A percentile compares a stretch with the other conserved stretches of the same genome.
Conservation (phyloP, 2,888 invertebrate genomes). For the Drosophila hamatofila region DNA sequence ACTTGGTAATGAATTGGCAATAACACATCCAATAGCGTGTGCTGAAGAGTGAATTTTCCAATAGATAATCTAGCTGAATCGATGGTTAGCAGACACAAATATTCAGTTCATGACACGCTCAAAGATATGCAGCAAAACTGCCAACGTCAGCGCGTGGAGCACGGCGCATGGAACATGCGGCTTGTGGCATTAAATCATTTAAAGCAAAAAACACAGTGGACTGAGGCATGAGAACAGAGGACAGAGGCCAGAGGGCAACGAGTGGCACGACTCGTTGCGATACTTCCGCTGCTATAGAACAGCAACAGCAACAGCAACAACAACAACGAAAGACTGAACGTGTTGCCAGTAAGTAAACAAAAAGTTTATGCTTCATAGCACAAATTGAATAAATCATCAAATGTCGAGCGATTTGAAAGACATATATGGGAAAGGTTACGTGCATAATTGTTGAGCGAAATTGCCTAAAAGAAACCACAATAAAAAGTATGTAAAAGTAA, state of each 20-base stretch:
- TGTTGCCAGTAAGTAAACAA: conserved; percentile 60
- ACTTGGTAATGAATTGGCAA: conserved; percentile 6
- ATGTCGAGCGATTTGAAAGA: conserved; percentile 50
- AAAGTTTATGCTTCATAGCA: conserved; percentile 77
- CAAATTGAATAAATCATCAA: conserved; percentile 79
- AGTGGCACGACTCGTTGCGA: conserved; percentile 40
- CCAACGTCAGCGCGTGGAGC: conserved; percentile 40
- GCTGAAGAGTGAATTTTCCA: neutral
- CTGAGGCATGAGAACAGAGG: conserved; percentile 9
- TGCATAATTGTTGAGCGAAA: conserved; percentile 68
- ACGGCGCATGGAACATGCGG: conserved; percentile 31
- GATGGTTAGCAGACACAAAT: conserved; percentile 2
- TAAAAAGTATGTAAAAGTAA: neutral
- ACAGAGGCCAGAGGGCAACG: conserved; percentile 22
- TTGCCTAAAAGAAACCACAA: conserved; percentile 27
- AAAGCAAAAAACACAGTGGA: conserved; percentile 27
- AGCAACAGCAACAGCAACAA: conserved; percentile 8
- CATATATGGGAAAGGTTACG: conserved; percentile 35
- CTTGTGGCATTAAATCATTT: conserved; percentile 47
- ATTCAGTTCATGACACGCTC: conserved; percentile 1
- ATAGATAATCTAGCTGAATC: conserved; percentile 5
- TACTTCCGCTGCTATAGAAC: conserved; percentile 59
- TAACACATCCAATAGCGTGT: neutral
- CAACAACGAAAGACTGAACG: conserved; percentile 15
- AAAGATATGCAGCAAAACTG: conserved; percentile 40